Percentiles rank a stretch among this genome's conserved stretches.
Conservation (phyloP, 2,113 vertebrate genomes). For the Sturnus vulgaris region DNA sequence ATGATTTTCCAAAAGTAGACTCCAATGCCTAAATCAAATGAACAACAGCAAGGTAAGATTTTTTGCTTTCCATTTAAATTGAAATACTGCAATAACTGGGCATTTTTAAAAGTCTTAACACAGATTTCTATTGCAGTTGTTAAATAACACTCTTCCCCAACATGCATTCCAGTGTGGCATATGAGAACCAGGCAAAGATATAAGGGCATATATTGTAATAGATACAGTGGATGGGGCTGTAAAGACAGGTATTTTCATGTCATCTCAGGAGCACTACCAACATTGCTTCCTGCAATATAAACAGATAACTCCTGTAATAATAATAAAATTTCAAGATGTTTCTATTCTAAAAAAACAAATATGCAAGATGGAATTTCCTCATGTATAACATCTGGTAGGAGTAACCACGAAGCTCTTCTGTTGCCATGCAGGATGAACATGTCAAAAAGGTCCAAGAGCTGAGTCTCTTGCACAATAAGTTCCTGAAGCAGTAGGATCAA, state of each 20-base stretch:
- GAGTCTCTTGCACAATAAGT: background rate
- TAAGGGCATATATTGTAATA: background rate
- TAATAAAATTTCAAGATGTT: conserved; percentile 21
- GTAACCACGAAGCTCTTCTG: background rate
- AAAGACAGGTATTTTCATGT: background rate
- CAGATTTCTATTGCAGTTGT: background rate
- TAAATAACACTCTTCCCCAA: background rate
- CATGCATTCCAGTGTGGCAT: background rate
- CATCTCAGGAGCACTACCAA: background rate
- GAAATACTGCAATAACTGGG: background rate
- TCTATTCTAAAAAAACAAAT: background rate
- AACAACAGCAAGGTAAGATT: background rate
- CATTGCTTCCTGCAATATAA: background rate
- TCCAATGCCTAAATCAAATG: background rate
- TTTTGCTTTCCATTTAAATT: background rate
- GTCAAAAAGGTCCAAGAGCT: background rate
- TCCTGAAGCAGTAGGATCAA: background rate
- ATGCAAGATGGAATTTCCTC: conserved; percentile 30
- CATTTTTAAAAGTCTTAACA: background rate
- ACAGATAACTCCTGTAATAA: conserved; percentile 10
- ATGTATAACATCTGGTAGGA: conserved; percentile 27
- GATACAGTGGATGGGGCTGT: background rate
- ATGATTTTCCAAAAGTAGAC: background rate
- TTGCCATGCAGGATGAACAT: background rate
- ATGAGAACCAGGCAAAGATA: background rate